Base-by-base conservation (phyloP, 2,888 invertebrate genomes). In the Mellilla xanthometata region DNA sequence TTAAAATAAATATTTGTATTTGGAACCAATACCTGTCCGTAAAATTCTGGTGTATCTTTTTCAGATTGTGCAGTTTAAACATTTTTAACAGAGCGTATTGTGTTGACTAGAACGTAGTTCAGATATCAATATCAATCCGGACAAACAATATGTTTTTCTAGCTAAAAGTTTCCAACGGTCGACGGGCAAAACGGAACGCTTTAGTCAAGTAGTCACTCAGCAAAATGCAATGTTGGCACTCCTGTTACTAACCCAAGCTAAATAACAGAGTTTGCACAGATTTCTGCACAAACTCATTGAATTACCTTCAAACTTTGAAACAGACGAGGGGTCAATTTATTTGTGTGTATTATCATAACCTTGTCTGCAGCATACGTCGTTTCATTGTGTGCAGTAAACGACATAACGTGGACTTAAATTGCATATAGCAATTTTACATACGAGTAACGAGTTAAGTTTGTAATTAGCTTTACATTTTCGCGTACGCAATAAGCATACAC, bases 171-270 rank as follows among this genome's bases (percentile, higher is more conserved):
- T 0, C 15, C 15, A 3, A 6, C 3, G 11, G 29, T 19, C 28
- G 19, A 7, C 10, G 31, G 29, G 13, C 12, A 9, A 15, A 2
- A 13, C 11, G 12, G 39, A 34, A 29, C 29, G 7, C 6, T 34
- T n/a, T 19, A 23, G 12, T 9, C 13, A 19, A n/a, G 24, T 24
- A 24, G 7, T 24, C 1, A 24, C 29, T 6, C 26, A 12, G 4
- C 22, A 10, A 44, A 45, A 31, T 27, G 35, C 24, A 34, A 30
- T 19, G 44, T 23, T 39, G 3, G 10, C 12, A 39, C 15, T 33
- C 10, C 68, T 68, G 72, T 76, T 76, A 69, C 69, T 65, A 22
- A 24, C 65, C 75, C 74, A 74, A 79, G 78, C 72, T 76, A 81
- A n/a, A 81, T 81, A 81, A 75, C 72, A 64, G 68, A 73, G 68